Conservation (phyloP, 1,140 invertebrate species). For the Caenorhabditis inopinata region DNA sequence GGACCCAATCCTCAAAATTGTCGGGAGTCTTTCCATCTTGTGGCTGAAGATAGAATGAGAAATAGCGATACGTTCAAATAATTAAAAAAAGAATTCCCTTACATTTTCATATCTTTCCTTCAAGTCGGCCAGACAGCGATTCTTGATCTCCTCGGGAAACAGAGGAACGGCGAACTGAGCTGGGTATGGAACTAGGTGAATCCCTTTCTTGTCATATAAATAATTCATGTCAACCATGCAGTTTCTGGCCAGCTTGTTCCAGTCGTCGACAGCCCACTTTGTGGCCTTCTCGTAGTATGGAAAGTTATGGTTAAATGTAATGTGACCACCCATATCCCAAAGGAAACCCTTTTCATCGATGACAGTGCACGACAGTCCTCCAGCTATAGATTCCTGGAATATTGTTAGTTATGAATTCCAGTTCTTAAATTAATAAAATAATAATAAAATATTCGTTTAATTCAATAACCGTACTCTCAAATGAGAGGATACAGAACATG, state of each 20-base stretch:
- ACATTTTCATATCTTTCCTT: conserved; percentile 65
- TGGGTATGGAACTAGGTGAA: conserved; percentile 64
- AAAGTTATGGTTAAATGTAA: conserved; percentile 65
- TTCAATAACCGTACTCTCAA: neutral
- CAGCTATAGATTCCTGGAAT: conserved; percentile 57
- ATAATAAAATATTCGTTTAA: neutral
- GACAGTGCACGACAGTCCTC: conserved; percentile 62
- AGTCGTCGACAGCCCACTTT: conserved; percentile 65
- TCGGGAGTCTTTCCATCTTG: conserved; percentile 46
- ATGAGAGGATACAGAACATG: no score
- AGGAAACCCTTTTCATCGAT: conserved; percentile 64
- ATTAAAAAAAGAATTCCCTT: no score
- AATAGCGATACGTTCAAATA: no score
- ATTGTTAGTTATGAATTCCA: no score
- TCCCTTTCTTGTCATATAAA: conserved; percentile 58
- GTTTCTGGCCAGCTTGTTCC: conserved; percentile 62
- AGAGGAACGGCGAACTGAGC: conserved; percentile 66
- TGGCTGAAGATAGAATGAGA: conserved; percentile 11
- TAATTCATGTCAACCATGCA: conserved; percentile 67
- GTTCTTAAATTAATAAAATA: neutral
- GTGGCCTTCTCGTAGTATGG: conserved; percentile 66
- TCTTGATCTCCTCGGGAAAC: conserved; percentile 64
- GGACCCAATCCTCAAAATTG: conserved; percentile 65
- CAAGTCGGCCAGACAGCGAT: conserved; percentile 57
- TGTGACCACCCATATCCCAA: conserved; percentile 67